A percentile compares a stretch with the other conserved stretches of the same genome.
Conservation (phyloP, 53 echinoderm and acorn worm species). For the Patiria pectinifera region DNA sequence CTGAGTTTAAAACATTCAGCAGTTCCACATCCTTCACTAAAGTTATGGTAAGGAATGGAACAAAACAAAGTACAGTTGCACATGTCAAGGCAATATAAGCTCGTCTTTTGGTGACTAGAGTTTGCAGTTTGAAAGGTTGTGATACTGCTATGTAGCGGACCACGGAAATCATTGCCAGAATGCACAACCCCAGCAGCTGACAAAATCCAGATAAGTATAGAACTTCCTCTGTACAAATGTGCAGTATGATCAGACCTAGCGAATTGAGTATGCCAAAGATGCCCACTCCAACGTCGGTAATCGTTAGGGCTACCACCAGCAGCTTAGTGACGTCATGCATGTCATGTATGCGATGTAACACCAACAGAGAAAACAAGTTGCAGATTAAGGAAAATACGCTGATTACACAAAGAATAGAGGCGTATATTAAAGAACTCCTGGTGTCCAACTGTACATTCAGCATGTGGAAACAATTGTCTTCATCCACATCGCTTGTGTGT, state of each 20-base stretch:
- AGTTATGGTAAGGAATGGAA: not conserved
- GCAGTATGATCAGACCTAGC: not conserved
- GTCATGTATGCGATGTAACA: conserved; percentile 30
- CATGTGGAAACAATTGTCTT: no score
- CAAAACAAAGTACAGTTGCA: not conserved
- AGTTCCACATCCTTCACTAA: not conserved
- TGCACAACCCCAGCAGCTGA: not conserved
- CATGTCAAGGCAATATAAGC: conserved; percentile 13
- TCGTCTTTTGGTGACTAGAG: not conserved
- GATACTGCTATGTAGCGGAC: not conserved
- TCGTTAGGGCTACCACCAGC: conserved; percentile 19
- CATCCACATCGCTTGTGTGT: no score
- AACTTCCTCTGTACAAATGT: not conserved
- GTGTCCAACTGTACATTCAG: no score
- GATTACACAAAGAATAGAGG: not conserved
- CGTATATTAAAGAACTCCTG: not conserved
- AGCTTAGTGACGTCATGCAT: conserved; percentile 39
- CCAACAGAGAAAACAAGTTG: conserved; percentile 10
- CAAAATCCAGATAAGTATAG: not conserved
- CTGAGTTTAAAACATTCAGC: not conserved
- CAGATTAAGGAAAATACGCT: not conserved
- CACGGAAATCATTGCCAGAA: conserved; percentile 2
- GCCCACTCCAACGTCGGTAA: not conserved
- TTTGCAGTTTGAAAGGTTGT: conserved; percentile 1
- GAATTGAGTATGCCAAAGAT: not conserved